These are phyloP conservation scores for Malthinus seriepunctatus DNA, from an alignment of 2,888 invertebrate species.

Conservation along the genomic window DNA sequence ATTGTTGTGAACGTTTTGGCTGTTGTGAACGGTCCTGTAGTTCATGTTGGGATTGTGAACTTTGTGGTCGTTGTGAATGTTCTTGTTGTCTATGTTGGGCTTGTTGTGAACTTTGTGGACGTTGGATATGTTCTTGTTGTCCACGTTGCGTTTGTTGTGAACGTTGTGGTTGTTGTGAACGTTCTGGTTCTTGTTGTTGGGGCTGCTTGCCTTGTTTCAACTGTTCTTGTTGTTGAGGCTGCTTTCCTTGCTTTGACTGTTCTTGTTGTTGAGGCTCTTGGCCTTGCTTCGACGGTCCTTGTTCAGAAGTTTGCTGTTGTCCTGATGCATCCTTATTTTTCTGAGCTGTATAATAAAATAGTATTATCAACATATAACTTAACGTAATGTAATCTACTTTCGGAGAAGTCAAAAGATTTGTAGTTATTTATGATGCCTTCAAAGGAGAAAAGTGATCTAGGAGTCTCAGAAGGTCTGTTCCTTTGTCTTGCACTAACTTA, in stretches of 20 bases:
- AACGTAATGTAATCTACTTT: too few species aligned
- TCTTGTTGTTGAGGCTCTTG: slow-evolving; percentile 19
- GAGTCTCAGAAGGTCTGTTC: too few species aligned
- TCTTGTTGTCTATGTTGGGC: too few species aligned
- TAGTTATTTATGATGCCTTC: too few species aligned
- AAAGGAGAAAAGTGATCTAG: too few species aligned
- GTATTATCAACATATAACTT: too few species aligned
- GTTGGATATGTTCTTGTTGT: too few species aligned
- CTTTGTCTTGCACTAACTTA: too few species aligned
- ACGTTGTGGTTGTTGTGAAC: background rate
- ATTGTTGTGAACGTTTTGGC: background rate
- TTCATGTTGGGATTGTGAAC: slow-evolving; percentile 18
- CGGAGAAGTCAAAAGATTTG: too few species aligned
- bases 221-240: slow-evolving; percentile 19
- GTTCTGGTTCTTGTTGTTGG: slow-evolving; percentile 19
- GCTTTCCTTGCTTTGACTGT: slow-evolving; percentile 10
- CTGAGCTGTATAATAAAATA: background rate
- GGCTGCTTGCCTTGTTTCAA: slow-evolving; percentile 10
- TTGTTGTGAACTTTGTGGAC: too few species aligned
- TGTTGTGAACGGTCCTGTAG: slow-evolving; percentile 10
- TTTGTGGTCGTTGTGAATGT: slow-evolving; percentile 12
- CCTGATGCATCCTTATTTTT: background rate
- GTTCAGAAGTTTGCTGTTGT: background rate
- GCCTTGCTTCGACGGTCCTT: too few species aligned
- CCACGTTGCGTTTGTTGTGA: too few species aligned